Conservation (phyloP, 1,140 invertebrate genomes). For the Zelostemma sp. region DNA sequence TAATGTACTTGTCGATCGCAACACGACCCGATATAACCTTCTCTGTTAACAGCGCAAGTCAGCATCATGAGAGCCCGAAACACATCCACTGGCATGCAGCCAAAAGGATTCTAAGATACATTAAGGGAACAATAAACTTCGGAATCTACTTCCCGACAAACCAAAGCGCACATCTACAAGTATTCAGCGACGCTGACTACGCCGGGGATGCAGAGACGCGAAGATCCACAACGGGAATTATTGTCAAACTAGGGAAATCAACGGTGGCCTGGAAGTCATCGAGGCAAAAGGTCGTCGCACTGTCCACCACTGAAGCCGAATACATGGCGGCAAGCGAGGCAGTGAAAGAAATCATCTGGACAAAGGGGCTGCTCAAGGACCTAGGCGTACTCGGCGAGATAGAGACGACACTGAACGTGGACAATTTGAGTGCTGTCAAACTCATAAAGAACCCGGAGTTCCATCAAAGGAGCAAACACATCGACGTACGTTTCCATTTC, state of each 20-base stretch:
- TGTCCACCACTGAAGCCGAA: constrained; percentile 20
- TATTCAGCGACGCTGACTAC: constrained; percentile 45
- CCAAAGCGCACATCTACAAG: constrained; percentile 8
- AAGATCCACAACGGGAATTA: constrained; percentile 32
- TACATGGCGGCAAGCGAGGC: constrained; percentile 12
- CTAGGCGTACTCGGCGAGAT: not conserved
- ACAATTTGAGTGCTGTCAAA: constrained; percentile 59
- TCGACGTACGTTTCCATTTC: constrained; percentile 55
- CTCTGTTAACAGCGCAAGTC: constrained; percentile 54
- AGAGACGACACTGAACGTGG: constrained; percentile 38
- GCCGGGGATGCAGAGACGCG: constrained; percentile 29
- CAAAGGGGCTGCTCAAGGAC: not conserved
- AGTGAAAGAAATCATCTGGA: constrained; percentile 5
- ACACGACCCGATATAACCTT: constrained; percentile 68
- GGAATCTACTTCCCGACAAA: constrained; percentile 22
- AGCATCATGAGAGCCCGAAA: constrained; percentile 34
- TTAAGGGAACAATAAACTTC: constrained; percentile 39
- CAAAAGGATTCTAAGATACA: constrained; percentile 49
- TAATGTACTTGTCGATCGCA: constrained; percentile 64
- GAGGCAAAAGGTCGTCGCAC: not conserved
- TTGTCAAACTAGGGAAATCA: not conserved
- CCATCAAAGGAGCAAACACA: constrained; percentile 53
- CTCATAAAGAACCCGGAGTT: constrained; percentile 57
- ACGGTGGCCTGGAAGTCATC: constrained; percentile 7
- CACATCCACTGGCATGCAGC: constrained; percentile 24